Base-by-base conservation (phyloP, 1,140 invertebrate species). In the Daktulosphaira vitifoliae region DNA sequence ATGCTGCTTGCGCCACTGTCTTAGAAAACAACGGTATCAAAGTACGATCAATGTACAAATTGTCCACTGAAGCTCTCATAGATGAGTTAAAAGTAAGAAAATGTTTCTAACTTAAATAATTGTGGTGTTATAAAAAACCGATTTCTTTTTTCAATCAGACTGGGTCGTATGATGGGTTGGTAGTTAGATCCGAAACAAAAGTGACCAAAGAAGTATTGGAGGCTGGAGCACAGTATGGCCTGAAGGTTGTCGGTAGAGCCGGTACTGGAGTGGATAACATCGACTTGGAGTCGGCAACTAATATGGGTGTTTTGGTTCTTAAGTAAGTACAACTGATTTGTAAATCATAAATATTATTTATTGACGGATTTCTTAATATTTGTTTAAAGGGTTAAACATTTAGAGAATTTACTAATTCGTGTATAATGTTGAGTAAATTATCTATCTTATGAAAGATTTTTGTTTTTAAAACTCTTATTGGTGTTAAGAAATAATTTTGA, bases 211-310 rank as follows among this genome's bases (percentile, higher is more conserved):
- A 95, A 68, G 83, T 98, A 2, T 81, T 98, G 66, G 79, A 82
- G 53, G 86, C 87, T n/a, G 81, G 79, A 0, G 81, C 81, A 23
- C 82, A 82, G 20, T 46, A 46, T 46, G 56, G 56, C 1, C 76
- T 99, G 15, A 90, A 90, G 73, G 82, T 90, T 29, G 85, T 99
- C 48, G 96, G 92, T 3, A 81, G 96, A 62, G 96, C 96, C 29
- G 96, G 96, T 11, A 96, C 92, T 23, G 96, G 96, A 15, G 92
- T 98, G 0, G 96, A 99, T 76, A 99, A 98, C 76, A 96, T 99
- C 70, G 94, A 98, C 76, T 82, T 92, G 44, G 75, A 81, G 38
- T 86, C 90, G 42, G 95, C 96, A 6, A 94, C 89, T 1, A 76
- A 81, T 59, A 82, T 85, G 67, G 91, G 92, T 69, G 81, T 98